Conservation (phyloP, 1,140 invertebrate genomes). For the Platyscapa corneri region DNA sequence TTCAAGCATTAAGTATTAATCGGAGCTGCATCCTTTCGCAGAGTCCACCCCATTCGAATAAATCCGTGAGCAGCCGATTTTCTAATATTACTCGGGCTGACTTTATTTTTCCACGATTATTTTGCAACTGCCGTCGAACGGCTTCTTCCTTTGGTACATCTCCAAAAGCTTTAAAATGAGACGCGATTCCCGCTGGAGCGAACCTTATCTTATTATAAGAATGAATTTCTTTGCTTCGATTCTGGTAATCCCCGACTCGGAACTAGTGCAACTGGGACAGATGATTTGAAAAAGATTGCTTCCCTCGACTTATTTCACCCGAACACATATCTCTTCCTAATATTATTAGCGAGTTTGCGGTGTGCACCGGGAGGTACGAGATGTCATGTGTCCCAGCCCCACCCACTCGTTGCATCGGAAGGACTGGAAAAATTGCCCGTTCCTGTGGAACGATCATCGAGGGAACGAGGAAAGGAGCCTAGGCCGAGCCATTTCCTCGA, state of each 20-base stretch:
- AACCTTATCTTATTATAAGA: background rate
- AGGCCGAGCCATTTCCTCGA: too few relatives aligned
- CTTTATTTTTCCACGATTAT: background rate
- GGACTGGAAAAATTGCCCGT: too few relatives aligned
- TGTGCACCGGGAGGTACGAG: too few relatives aligned
- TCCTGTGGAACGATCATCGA: too few relatives aligned
- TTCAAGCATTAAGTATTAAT: too few relatives aligned
- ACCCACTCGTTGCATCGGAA: too few relatives aligned
- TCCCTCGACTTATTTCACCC: background rate
- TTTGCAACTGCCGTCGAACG: too few relatives aligned
- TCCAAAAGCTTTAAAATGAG: background rate
- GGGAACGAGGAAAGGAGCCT: too few relatives aligned
- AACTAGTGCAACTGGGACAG: background rate
- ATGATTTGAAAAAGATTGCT: background rate
- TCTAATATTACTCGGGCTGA: background rate
- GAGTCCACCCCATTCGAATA: too few relatives aligned
- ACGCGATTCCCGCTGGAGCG: background rate
- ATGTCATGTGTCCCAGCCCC: too few relatives aligned
- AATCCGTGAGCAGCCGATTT: too few relatives aligned
- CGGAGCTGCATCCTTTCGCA: background rate
- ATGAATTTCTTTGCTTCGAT: background rate
- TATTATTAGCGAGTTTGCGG: background rate
- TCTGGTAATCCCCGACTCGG: background rate
- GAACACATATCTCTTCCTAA: background rate
- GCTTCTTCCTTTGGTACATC: background rate